Conservation (phyloP, 2,797 vertebrate species). For the Coreius guichenoti region DNA sequence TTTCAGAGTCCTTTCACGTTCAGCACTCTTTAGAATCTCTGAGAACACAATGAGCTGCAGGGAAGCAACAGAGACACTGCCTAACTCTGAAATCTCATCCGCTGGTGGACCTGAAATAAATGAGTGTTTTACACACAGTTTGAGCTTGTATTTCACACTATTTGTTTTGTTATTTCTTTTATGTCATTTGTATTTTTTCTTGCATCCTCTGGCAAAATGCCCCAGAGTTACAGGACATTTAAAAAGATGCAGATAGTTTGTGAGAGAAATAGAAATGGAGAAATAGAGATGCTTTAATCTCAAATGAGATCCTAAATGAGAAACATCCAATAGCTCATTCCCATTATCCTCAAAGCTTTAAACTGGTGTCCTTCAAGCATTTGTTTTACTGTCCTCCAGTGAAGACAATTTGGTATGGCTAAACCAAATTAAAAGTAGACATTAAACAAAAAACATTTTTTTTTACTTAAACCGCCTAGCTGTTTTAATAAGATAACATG, state of each 20-base stretch:
- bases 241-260: neutral
- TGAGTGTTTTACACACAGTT: neutral
- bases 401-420: conserved; percentile 17
- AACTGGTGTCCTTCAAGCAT: conserved; percentile 26
- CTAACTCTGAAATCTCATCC: conserved; percentile 14
- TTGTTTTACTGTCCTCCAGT: conserved; percentile 35
- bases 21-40: neutral
- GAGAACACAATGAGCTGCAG: conserved; percentile 9
- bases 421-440: conserved; percentile 35
- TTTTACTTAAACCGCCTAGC: conserved; percentile 20
- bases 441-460: conserved; percentile 26
- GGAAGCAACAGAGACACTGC: conserved; percentile 10
- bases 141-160: neutral
- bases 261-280: conserved; percentile 2
- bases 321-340: conserved; percentile 27
- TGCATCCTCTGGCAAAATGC: neutral
- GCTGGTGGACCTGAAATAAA: neutral
- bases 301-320: conserved; percentile 23
- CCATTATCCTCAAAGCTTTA: conserved; percentile 55
- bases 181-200: conserved; percentile 1
- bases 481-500: conserved; percentile 51
- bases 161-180: conserved; percentile 10
- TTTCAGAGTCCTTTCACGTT: neutral
- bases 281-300: conserved; percentile 21
- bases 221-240: neutral